These are phyloP conservation scores for Glaucidium brasilianum DNA, from an alignment of 2,113 vertebrate species.

Conservation along the genomic window DNA sequence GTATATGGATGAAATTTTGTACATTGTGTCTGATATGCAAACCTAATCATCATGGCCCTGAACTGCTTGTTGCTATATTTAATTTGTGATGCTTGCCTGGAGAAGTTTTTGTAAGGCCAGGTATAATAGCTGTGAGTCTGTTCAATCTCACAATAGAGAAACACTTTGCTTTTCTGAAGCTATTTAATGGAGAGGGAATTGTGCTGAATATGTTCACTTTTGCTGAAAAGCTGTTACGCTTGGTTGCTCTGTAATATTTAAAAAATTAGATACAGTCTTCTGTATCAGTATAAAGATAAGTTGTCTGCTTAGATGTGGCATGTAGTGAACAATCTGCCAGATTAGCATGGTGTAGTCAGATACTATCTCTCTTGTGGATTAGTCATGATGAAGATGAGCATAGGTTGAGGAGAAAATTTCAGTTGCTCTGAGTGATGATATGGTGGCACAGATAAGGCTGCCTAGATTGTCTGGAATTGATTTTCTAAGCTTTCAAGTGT, in stretches of 20 bases:
- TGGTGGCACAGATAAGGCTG: not conserved
- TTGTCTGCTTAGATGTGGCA: not conserved
- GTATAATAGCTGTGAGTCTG: not conserved
- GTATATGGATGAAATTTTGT: not conserved
- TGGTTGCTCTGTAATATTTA: not conserved
- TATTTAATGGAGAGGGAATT: not conserved
- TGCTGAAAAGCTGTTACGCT: not conserved
- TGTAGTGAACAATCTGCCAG: not conserved
- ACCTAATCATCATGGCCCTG: not conserved
- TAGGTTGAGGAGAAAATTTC: not conserved
- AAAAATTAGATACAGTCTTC: not conserved
- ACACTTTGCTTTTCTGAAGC: not conserved
- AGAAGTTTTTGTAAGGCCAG: not conserved
- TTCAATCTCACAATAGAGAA: not conserved
- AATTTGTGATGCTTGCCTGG: not conserved
- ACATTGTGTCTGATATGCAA: not conserved
- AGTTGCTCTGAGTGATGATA: not conserved
- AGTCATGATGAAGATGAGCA: not conserved
- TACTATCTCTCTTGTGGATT: not conserved
- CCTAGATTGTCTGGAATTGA: not conserved
- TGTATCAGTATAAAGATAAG: not conserved
- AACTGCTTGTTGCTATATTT: not conserved
- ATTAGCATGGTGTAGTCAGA: not conserved
- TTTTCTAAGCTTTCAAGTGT: not conserved
- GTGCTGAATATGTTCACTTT: not conserved